A percentile compares a stretch with the other conserved stretches of the same genome.
These are phyloP conservation scores for Cryptotermes secundus DNA, from an alignment of 1,140 invertebrate genomes.

Conservation along the genomic window DNA sequence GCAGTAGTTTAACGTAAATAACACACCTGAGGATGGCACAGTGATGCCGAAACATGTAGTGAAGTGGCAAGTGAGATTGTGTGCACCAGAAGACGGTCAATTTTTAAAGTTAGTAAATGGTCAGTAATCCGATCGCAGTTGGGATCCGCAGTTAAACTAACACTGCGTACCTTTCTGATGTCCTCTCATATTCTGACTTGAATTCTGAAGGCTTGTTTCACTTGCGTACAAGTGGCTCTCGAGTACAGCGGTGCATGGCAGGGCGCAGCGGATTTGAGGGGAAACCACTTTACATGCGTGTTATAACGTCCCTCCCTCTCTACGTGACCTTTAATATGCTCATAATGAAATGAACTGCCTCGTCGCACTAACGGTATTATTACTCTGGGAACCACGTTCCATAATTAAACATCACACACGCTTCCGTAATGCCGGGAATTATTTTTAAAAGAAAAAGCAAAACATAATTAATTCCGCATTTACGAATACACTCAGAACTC, in stretches of 20 bases:
- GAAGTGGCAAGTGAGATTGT: no score
- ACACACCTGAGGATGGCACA: no score
- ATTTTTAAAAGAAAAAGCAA: background rate
- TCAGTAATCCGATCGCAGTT: no score
- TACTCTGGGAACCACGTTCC: background rate
- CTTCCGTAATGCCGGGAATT: background rate
- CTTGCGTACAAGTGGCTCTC: background rate
- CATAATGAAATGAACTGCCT: constrained; percentile 4
- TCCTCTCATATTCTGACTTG: no score
- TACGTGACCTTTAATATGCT: background rate
- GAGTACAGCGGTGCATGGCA: background rate
- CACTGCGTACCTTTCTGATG: no score
- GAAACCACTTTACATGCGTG: constrained; percentile 1
- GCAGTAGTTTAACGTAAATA: no score
- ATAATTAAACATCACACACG: constrained; percentile 8
- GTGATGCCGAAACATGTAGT: no score
- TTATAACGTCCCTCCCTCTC: background rate
- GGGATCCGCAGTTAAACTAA: no score
- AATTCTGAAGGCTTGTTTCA: no score
- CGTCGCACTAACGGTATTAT: background rate
- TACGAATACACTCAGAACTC: background rate
- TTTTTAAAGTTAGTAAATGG: no score
- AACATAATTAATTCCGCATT: constrained; percentile 10
- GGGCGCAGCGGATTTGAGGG: background rate
- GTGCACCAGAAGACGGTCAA: no score